Evolutionary conservation across 2,113 vertebrate species (phyloP).

Genomic region (Colaptes auratus): DNA sequence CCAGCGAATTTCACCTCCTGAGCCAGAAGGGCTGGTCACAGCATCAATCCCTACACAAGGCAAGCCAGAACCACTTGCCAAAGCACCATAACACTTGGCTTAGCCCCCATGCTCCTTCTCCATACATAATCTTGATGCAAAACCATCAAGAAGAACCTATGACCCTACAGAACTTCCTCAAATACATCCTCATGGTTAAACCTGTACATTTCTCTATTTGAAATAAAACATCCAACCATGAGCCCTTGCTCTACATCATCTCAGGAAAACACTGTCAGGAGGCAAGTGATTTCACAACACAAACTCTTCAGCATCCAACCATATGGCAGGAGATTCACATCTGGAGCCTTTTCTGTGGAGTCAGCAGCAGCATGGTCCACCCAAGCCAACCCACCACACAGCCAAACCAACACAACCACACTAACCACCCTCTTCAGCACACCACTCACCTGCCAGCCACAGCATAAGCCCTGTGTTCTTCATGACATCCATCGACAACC

Average conservation of each 20-base stretch:
- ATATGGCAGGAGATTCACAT: background rate
- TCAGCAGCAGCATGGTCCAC: background rate
- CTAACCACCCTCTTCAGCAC: no score
- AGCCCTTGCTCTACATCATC: background rate
- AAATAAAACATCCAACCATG: background rate
- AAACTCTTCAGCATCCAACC: background rate
- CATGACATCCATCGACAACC: background rate
- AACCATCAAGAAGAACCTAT: background rate
- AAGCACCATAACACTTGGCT: rapidly evolving
- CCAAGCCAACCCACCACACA: background rate
- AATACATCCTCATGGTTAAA: background rate
- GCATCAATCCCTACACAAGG: rapidly evolving
- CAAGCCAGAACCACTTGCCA: background rate
- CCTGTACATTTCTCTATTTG: background rate
- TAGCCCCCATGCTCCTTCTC: background rate
- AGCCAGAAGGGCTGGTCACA: background rate
- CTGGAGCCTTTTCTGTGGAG: background rate
- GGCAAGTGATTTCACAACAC: background rate
- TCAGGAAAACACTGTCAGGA: background rate
- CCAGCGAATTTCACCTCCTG: background rate
- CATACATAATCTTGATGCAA: background rate
- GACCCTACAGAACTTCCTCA: background rate
- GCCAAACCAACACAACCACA: background rate
- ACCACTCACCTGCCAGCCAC: background rate
- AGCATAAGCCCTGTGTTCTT: background rate